phyloP scores from a whole-genome alignment of 2,797 vertebrate genomes.

The Rhynchotus rufescens region DNA sequence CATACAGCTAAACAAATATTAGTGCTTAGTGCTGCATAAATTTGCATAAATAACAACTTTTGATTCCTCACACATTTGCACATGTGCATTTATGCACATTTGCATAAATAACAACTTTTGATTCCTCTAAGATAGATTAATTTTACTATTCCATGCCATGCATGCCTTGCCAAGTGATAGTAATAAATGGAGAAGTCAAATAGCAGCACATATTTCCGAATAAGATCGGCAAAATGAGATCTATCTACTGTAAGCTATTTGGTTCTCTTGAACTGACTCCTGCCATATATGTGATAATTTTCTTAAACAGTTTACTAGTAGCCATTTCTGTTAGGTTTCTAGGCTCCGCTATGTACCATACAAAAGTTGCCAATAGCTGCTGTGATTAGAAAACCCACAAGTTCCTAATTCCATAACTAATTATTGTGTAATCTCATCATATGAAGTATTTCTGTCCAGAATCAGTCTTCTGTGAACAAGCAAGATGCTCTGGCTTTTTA shows the following conservation, averaged over 20 bases:
- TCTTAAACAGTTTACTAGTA: background rate
- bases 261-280: background rate
- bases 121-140: background rate
- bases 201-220: background rate
- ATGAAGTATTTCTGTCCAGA: background rate
- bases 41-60: background rate
- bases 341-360: background rate
- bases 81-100: too few relatives aligned
- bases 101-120: background rate
- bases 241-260: background rate
- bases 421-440: background rate
- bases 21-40: background rate
- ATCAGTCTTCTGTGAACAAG: background rate
- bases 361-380: background rate
- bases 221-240: background rate
- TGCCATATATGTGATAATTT: background rate
- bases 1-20: background rate
- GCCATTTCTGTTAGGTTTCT: background rate
- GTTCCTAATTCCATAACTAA: background rate
- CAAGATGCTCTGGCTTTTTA: background rate
- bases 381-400: background rate
- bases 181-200: background rate
- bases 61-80: background rate
- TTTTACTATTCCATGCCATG: background rate
- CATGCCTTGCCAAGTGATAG: background rate